Conservation (phyloP, 2,113 vertebrate genomes). For the Dicrurus megarhynchus region DNA sequence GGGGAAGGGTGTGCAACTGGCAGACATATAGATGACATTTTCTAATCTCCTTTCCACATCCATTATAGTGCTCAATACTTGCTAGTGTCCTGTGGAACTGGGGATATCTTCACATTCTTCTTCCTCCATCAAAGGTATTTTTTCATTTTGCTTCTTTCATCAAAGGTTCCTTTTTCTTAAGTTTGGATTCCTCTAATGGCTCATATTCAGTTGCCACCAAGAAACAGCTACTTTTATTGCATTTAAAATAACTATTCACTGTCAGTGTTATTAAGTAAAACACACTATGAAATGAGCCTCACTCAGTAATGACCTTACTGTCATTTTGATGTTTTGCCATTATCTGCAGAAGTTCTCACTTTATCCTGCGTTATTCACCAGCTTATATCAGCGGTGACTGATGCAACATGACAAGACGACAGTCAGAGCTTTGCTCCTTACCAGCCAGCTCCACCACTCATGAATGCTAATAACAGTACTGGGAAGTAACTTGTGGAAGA, state of each 20-base stretch:
- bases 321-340: neutral
- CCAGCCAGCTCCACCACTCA: neutral
- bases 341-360: neutral
- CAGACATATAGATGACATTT: neutral
- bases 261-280: neutral
- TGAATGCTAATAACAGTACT: neutral
- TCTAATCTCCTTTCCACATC: neutral
- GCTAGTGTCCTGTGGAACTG: neutral
- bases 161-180: neutral
- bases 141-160: neutral
- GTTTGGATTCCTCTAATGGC: neutral
- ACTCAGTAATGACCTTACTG: neutral
- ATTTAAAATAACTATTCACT: neutral
- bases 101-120: neutral
- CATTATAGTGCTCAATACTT: neutral
- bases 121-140: neutral
- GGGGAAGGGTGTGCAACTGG: neutral
- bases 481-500: neutral
- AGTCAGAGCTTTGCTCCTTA: neutral
- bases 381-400: neutral
- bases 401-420: neutral
- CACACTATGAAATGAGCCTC: neutral
- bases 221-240: neutral
- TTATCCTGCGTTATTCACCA: neutral
- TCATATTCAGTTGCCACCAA: neutral